phyloP scores from a whole-genome alignment of 2,113 vertebrate species.

The Blennius ocellaris region DNA sequence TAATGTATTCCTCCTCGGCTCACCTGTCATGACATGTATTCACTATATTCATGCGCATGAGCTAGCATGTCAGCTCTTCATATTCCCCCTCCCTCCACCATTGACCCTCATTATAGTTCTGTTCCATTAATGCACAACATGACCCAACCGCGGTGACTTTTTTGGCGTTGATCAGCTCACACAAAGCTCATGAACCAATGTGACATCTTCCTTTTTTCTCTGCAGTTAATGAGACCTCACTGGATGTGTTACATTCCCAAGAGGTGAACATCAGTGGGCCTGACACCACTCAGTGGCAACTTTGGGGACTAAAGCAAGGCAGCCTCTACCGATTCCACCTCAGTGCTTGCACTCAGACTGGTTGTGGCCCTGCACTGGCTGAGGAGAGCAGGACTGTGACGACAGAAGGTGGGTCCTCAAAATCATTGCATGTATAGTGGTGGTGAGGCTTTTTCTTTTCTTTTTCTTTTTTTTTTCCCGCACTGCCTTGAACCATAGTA shows the following conservation, averaged over 20 bases:
- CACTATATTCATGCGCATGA: constrained; percentile 56
- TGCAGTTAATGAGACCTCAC: constrained; percentile 89
- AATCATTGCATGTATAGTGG: too few relatives aligned
- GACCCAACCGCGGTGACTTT: constrained; percentile 28
- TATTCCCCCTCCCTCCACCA: constrained; percentile 34
- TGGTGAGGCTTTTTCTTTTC: too few relatives aligned
- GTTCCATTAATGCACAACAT: constrained; percentile 43
- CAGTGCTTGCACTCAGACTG: constrained; percentile 89
- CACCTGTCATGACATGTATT: constrained; percentile 75
- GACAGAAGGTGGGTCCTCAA: constrained; percentile 84
- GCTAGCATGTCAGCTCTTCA: constrained; percentile 59
- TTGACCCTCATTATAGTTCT: constrained; percentile 62
- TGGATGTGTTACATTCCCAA: constrained; percentile 83
- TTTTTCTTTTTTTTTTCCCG: too few relatives aligned
- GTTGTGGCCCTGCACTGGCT: constrained; percentile 88
- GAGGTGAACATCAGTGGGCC: constrained; percentile 83
- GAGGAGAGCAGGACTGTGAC: constrained; percentile 85
- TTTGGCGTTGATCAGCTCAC: neutral
- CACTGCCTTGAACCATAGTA: too few relatives aligned
- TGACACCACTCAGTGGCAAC: constrained; percentile 85
- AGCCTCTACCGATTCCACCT: constrained; percentile 92
- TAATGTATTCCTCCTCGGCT: constrained; percentile 76
- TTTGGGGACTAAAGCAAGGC: constrained; percentile 80
- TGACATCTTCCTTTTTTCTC: constrained; percentile 57
- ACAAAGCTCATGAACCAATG: constrained; percentile 48